These are phyloP conservation scores for Slavum lentiscoides DNA, from an alignment of 2,888 invertebrate species.

Conservation along the genomic window DNA sequence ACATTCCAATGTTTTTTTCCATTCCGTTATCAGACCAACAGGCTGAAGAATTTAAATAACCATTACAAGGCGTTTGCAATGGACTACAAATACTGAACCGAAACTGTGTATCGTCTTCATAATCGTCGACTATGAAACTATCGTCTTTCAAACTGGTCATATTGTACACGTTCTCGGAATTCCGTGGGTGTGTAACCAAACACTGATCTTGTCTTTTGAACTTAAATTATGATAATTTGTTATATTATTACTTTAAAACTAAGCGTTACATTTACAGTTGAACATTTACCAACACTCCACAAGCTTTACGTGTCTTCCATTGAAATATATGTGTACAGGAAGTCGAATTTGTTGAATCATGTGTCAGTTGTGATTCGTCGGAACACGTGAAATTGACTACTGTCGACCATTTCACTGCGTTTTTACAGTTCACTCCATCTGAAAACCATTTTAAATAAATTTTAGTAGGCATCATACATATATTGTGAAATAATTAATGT, in stretches of 20 bases:
- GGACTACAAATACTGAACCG: constrained; percentile 38
- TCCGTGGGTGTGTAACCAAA: constrained; percentile 4
- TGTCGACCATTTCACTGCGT: constrained; percentile 29
- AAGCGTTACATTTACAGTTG: background rate
- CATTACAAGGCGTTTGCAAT: constrained; percentile 37
- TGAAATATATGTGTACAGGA: constrained; percentile 15
- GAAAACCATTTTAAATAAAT: background rate
- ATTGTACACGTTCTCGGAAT: background rate
- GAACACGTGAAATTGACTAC: constrained; percentile 35
- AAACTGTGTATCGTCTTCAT: background rate
- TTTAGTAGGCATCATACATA: background rate
- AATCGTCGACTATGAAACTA: constrained; percentile 13
- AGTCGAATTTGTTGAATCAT: constrained; percentile 15
- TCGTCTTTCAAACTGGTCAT: constrained; percentile 19
- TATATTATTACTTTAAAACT: background rate
- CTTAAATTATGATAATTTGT: constrained; percentile 4
- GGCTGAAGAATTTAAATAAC: constrained; percentile 21
- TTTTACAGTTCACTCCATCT: constrained; percentile 22
- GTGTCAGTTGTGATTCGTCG: constrained; percentile 1
- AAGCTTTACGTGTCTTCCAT: constrained; percentile 27
- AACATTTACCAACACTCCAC: constrained; percentile 19
- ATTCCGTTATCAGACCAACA: background rate
- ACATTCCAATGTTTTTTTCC: constrained; percentile 28
- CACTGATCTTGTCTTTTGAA: constrained; percentile 28
- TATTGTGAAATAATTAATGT: background rate